Evolutionary conservation across 2,113 vertebrate genomes (phyloP).

Genomic region (Megalops atlanticus): DNA sequence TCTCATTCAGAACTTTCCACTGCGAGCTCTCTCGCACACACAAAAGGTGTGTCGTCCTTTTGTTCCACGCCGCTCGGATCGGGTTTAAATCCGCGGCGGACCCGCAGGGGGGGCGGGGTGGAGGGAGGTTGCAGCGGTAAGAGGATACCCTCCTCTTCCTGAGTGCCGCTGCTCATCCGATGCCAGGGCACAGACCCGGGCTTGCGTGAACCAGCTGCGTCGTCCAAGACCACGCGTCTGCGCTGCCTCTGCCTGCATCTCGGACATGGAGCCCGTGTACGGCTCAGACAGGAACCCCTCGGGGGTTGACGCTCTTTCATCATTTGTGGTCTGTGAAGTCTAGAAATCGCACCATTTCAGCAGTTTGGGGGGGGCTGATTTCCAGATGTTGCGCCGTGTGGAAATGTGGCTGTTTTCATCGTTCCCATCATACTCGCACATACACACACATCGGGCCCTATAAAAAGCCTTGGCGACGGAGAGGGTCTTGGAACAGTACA

Average conservation of each 20-base stretch:
- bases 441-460: too few species aligned
- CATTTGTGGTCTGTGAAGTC: neutral
- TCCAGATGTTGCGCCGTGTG: neutral
- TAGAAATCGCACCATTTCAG: too few species aligned
- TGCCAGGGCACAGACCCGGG: too few species aligned
- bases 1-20: neutral
- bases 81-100: neutral
- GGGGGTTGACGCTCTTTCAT: neutral
- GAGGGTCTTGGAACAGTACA: neutral
- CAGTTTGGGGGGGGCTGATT: neutral
- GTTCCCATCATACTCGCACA: neutral
- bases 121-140: slow-evolving; percentile 9
- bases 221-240: neutral
- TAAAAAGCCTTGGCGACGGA: neutral
- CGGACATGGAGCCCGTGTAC: neutral
- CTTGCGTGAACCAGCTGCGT: neutral
- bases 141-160: slow-evolving; percentile 9
- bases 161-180: neutral
- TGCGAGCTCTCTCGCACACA: neutral
- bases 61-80: neutral
- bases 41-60: neutral
- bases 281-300: neutral
- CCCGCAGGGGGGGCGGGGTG: neutral
- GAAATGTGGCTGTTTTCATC: neutral
- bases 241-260: neutral